A percentile compares a stretch with the other conserved stretches of the same genome.
phyloP scores from a whole-genome alignment of 2,113 vertebrate genomes.

The Patagioenas fasciata region DNA sequence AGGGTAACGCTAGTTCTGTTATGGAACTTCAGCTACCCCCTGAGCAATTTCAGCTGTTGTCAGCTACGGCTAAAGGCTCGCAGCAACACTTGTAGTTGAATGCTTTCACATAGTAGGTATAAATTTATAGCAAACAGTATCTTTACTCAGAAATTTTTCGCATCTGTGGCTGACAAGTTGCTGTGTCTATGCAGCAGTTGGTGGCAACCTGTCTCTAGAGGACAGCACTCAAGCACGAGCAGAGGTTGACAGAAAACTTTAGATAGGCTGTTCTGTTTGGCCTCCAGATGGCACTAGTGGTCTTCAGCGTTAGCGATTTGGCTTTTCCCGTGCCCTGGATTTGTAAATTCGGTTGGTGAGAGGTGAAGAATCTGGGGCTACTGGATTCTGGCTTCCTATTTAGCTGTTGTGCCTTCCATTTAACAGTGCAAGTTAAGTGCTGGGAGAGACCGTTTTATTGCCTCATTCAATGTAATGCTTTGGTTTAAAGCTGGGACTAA shows the following conservation, averaged over 20 bases:
- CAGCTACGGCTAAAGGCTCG: not conserved
- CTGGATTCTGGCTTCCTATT: not conserved
- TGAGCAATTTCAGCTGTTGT: not conserved
- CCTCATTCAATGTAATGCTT: not conserved
- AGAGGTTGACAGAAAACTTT: not conserved
- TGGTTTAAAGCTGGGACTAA: not conserved
- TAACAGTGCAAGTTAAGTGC: not conserved
- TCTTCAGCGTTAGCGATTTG: not conserved
- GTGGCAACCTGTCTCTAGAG: not conserved
- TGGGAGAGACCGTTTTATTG: not conserved
- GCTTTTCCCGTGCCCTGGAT: not conserved
- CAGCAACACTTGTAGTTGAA: not conserved
- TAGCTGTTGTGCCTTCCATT: not conserved
- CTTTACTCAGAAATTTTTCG: not conserved
- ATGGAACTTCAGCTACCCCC: not conserved
- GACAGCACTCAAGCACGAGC: not conserved
- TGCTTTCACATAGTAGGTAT: not conserved
- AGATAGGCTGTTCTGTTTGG: not conserved
- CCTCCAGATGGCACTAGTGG: slow-evolving; percentile 57
- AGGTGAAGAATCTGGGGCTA: not conserved
- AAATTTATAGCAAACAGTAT: not conserved
- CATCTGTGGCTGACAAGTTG: not conserved
- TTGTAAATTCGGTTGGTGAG: not conserved
- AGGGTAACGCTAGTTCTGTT: not conserved
- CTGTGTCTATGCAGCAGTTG: not conserved